A percentile compares a stretch with the other conserved stretches of the same genome.
phyloP scores from a whole-genome alignment of 2,888 invertebrate genomes.

The Pseudococcus viburni region DNA sequence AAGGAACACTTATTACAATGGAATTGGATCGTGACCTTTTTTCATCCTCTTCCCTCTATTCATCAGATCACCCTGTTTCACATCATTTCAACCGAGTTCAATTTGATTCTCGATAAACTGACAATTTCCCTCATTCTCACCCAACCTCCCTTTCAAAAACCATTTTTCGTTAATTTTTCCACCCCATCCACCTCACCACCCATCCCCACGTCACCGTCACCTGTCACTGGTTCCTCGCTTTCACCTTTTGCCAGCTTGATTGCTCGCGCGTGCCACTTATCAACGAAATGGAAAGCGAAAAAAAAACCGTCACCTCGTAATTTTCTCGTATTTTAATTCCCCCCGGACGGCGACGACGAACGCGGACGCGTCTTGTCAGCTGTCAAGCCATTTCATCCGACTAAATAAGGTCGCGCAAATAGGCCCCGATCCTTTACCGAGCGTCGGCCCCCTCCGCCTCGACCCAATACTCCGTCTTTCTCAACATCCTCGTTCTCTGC shows the following conservation, averaged over 20 bases:
- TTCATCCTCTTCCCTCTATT: no score
- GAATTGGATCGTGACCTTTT: no score
- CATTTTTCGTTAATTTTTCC: no score
- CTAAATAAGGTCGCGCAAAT: slow-evolving; percentile 39
- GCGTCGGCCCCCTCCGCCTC: not conserved
- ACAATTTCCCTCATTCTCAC: no score
- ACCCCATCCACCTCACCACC: no score
- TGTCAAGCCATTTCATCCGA: slow-evolving; percentile 19
- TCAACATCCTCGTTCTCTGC: not conserved
- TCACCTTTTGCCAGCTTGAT: not conserved
- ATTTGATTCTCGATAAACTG: no score
- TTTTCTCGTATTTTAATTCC: slow-evolving; percentile 41
- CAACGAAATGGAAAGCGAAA: not conserved
- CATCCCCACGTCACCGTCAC: not conserved
- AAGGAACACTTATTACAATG: no score
- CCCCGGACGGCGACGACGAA: not conserved
- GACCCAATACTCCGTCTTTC: not conserved
- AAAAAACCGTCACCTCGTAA: not conserved
- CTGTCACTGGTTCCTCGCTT: not conserved
- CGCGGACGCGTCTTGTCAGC: slow-evolving; percentile 4
- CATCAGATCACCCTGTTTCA: no score
- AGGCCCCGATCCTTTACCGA: slow-evolving; percentile 11
- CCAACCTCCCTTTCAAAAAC: no score
- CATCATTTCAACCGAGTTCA: no score
- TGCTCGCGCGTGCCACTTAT: not conserved